phyloP scores from a whole-genome alignment of 2,888 invertebrate species.

The Limnephilus lunatus region DNA sequence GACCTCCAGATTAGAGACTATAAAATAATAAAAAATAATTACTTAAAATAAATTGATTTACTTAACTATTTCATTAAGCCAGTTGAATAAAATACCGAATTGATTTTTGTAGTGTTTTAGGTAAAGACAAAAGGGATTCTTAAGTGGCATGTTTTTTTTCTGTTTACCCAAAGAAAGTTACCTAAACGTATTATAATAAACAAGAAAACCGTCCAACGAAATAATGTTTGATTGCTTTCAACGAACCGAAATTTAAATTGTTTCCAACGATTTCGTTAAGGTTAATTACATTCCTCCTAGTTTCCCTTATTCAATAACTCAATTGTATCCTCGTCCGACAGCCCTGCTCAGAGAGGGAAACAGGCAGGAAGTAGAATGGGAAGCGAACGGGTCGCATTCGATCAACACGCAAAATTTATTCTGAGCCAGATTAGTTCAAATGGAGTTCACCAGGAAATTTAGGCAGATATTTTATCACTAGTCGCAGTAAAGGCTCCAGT shows the following conservation, averaged over 20 bases:
- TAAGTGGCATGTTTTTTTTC: not conserved
- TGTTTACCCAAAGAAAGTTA: not conserved
- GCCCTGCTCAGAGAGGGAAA: constrained; percentile 18
- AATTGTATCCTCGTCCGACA: not conserved
- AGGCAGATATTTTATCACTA: constrained; percentile 63
- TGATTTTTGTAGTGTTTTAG: too few relatives aligned
- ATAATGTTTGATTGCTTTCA: not conserved
- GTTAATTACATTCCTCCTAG: not conserved
- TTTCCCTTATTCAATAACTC: not conserved
- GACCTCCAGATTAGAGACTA: too few relatives aligned
- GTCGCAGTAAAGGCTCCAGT: not conserved
- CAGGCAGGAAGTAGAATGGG: constrained; percentile 3
- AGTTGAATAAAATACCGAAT: too few relatives aligned
- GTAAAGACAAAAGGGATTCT: too few relatives aligned
- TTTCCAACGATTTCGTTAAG: not conserved
- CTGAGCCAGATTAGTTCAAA: constrained; percentile 62
- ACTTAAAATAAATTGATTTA: too few relatives aligned
- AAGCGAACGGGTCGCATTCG: constrained; percentile 53
- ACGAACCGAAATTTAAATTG: not conserved
- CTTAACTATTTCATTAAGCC: too few relatives aligned
- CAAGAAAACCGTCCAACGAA: not conserved
- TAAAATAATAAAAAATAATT: too few relatives aligned
- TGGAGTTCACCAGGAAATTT: constrained; percentile 64
- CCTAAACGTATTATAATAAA: not conserved
- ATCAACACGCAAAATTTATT: constrained; percentile 64